Conservation (phyloP, 2,888 invertebrate species). For the Drosophila austrosaltans region DNA sequence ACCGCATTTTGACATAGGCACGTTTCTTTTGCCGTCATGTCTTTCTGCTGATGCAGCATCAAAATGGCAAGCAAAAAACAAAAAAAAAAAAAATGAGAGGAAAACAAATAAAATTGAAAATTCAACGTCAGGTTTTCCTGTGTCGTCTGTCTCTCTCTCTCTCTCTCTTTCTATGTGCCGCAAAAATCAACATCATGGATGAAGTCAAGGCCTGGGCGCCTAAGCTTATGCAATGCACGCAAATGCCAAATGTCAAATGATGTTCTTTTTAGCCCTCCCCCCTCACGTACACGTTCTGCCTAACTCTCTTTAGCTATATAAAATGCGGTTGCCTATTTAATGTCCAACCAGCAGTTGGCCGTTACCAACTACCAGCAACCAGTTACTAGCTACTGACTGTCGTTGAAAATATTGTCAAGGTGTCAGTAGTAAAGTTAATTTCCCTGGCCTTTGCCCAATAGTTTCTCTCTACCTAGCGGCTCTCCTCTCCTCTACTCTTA, state of each 20-base stretch:
- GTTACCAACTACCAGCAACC: slow-evolving; percentile 20
- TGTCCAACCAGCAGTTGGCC: slow-evolving; percentile 38
- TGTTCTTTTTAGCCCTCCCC: slow-evolving; percentile 7
- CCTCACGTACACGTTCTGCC: too few species aligned
- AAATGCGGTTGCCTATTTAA: slow-evolving; percentile 55
- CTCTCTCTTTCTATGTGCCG: slow-evolving; percentile 18
- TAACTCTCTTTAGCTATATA: slow-evolving; percentile 12
- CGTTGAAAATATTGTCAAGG: slow-evolving; percentile 71
- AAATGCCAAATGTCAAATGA: slow-evolving; percentile 59
- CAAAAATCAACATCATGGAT: slow-evolving; percentile 69
- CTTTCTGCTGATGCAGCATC: slow-evolving; percentile 65
- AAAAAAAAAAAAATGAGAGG: slow-evolving; percentile 51
- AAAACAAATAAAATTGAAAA: slow-evolving; percentile 56
- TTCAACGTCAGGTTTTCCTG: slow-evolving; percentile 51
- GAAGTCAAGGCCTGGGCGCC: slow-evolving; percentile 49
- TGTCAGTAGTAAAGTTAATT: slow-evolving; percentile 77
- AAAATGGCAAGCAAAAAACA: slow-evolving; percentile 2
- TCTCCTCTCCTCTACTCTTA: not conserved
- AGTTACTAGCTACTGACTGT: slow-evolving; percentile 41
- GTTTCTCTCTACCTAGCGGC: not conserved
- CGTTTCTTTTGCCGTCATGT: slow-evolving; percentile 66
- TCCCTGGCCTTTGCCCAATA: slow-evolving; percentile 47
- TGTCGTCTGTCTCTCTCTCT: slow-evolving; percentile 25
- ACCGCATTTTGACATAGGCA: slow-evolving; percentile 71
- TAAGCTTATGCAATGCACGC: slow-evolving; percentile 57